These are phyloP conservation scores for Macrophya alboannulata DNA, from an alignment of 2,888 invertebrate species.

Conservation along the genomic window DNA sequence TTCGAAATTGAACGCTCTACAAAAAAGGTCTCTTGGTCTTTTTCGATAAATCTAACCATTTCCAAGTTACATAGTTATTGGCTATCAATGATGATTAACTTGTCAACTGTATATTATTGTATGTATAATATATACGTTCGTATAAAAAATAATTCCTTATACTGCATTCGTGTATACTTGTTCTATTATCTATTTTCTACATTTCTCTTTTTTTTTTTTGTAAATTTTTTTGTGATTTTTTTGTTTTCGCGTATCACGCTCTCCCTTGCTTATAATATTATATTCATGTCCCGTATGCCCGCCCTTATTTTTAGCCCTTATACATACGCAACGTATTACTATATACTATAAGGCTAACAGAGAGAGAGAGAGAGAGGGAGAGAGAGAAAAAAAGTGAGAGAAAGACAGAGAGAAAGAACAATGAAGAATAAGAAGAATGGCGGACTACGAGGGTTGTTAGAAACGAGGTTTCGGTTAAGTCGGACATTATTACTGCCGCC, in stretches of 20 bases:
- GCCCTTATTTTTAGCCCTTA: neutral
- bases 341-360: neutral
- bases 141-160: too few relatives aligned
- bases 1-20: too few relatives aligned
- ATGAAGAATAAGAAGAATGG: constrained; percentile 20
- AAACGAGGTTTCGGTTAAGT: constrained; percentile 21
- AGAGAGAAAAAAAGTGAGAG: neutral
- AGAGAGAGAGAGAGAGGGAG: neutral
- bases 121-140: too few relatives aligned
- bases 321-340: neutral
- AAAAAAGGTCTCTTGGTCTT: too few relatives aligned
- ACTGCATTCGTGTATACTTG: too few relatives aligned
- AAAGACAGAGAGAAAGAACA: neutral
- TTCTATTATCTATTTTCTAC: neutral
- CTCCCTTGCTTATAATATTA: neutral
- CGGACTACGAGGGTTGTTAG: constrained; percentile 10
- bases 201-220: neutral
- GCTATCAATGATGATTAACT: too few relatives aligned
- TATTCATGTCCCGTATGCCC: neutral
- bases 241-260: too few relatives aligned
- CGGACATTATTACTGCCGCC: constrained; percentile 40
- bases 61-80: too few relatives aligned
- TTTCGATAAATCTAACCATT: too few relatives aligned
- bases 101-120: too few relatives aligned
- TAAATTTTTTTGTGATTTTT: too few relatives aligned